Percentiles rank a stretch among this genome's conserved stretches.
These are phyloP conservation scores for Herpailurus yagouaroundi DNA, from an alignment of 2,113 vertebrate genomes.

Conservation along the genomic window DNA sequence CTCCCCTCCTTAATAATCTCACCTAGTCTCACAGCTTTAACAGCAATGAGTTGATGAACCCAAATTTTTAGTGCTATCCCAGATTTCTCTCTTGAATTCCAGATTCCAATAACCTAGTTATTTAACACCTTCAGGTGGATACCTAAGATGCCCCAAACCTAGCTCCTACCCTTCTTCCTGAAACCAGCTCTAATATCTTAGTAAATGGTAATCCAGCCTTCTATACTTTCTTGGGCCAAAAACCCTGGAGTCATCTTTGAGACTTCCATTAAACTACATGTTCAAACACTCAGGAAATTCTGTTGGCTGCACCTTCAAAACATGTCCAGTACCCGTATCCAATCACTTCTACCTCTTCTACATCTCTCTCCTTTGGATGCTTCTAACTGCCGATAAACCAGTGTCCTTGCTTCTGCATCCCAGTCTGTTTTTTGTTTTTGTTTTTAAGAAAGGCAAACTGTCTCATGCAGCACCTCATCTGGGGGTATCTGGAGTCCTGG, in stretches of 20 bases:
- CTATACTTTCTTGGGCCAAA: neutral
- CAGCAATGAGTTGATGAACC: neutral
- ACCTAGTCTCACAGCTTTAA: neutral
- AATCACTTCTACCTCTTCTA: neutral
- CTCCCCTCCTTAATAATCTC: neutral
- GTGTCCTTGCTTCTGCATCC: neutral
- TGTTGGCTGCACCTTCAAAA: neutral
- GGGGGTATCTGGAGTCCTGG: neutral
- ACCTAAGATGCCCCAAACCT: neutral
- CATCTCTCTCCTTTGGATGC: neutral
- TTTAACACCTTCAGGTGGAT: neutral
- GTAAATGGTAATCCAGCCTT: neutral
- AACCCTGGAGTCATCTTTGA: neutral
- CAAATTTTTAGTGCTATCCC: neutral
- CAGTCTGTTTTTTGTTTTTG: neutral
- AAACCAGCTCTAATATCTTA: neutral
- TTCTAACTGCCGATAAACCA: neutral
- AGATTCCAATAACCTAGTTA: neutral
- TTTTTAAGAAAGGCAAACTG: neutral
- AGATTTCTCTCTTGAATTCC: neutral
- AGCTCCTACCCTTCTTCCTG: neutral
- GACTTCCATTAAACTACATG: neutral
- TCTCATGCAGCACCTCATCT: neutral
- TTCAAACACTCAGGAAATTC: neutral
- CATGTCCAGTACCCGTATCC: neutral